Evolutionary conservation across 2,888 invertebrate genomes (phyloP).

Genomic region (Drosophila fulvimacula): DNA sequence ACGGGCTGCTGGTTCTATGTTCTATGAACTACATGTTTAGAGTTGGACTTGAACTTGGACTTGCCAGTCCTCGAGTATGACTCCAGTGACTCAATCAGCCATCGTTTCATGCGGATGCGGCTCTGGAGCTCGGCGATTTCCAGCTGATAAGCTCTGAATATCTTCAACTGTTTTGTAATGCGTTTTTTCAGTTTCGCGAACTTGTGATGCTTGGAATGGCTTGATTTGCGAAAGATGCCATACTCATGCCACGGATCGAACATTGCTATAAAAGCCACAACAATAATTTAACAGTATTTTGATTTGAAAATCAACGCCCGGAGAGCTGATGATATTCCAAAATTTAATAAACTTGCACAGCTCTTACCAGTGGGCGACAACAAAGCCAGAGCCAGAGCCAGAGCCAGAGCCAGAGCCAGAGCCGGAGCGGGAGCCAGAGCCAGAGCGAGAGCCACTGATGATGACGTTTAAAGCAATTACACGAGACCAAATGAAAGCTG

Average conservation of each 20-base stretch:
- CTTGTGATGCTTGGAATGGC: neutral
- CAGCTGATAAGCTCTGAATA: neutral
- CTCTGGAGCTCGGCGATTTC: neutral
- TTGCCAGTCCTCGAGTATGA: neutral
- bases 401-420: constrained; percentile 26
- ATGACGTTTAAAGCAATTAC: constrained; percentile 80
- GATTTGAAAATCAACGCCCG: constrained; percentile 57
- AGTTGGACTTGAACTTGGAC: neutral
- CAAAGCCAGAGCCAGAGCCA: constrained; percentile 30
- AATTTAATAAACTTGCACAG: constrained; percentile 57
- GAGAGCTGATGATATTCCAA: constrained; percentile 25
- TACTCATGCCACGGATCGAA: constrained; percentile 37
- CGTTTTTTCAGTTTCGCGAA: constrained; percentile 5
- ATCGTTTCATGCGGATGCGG: constrained; percentile 28
- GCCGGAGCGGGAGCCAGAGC: constrained; percentile 28
- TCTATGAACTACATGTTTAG: no score
- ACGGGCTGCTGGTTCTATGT: no score
- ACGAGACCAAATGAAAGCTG: constrained; percentile 51
- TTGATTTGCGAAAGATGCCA: constrained; percentile 11
- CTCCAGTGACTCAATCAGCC: constrained; percentile 44
- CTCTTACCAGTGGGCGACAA: constrained; percentile 31
- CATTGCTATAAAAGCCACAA: constrained; percentile 13
- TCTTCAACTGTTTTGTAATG: constrained; percentile 1
- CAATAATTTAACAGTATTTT: constrained; percentile 33
- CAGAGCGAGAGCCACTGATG: constrained; percentile 49